phyloP scores from a whole-genome alignment of 2,888 invertebrate species.

The Abrostola tripartita region DNA sequence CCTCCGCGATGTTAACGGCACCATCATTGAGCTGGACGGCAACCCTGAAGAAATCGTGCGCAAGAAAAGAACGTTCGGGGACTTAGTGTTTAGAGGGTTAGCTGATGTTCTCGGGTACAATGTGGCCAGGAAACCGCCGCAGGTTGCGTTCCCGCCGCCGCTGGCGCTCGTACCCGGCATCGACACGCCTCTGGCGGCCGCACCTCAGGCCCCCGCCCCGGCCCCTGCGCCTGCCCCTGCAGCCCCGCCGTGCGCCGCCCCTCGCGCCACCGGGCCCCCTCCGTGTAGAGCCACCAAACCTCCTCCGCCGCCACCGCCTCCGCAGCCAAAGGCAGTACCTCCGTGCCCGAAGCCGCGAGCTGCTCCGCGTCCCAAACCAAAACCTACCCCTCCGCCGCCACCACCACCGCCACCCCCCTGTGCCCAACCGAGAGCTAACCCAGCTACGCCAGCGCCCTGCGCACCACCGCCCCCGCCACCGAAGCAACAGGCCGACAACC shows the following conservation, averaged over 20 bases:
- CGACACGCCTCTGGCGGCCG: constrained; percentile 68
- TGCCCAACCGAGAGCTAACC: constrained; percentile 76
- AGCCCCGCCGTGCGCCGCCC: constrained; percentile 62
- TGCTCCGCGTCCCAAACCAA: constrained; percentile 68
- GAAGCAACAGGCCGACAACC: constrained; percentile 69
- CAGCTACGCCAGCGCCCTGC: constrained; percentile 75
- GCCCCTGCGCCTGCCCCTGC: constrained; percentile 59
- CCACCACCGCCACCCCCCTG: constrained; percentile 76
- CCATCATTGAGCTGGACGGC: constrained; percentile 65
- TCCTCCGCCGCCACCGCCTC: constrained; percentile 62
- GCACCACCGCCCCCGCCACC: constrained; percentile 68
- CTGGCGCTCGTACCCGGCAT: constrained; percentile 81
- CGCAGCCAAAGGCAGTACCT: constrained; percentile 69
- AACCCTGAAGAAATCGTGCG: constrained; percentile 79
- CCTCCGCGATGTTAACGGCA: constrained; percentile 60
- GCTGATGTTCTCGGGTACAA: constrained; percentile 84
- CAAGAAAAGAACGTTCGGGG: constrained; percentile 85
- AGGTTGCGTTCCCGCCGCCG: constrained; percentile 80
- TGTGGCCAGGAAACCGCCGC: constrained; percentile 77
- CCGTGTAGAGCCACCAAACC: constrained; percentile 46
- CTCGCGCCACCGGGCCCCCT: constrained; percentile 60
- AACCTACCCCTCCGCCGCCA: constrained; percentile 64
- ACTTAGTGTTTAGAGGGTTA: constrained; percentile 84
- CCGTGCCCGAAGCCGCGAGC: constrained; percentile 78
- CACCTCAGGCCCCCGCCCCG: constrained; percentile 58